A percentile compares a stretch with the other conserved stretches of the same genome.
Conservation (phyloP, 35 echinoderm and acorn worm genomes). For the Chiridota heheva region DNA sequence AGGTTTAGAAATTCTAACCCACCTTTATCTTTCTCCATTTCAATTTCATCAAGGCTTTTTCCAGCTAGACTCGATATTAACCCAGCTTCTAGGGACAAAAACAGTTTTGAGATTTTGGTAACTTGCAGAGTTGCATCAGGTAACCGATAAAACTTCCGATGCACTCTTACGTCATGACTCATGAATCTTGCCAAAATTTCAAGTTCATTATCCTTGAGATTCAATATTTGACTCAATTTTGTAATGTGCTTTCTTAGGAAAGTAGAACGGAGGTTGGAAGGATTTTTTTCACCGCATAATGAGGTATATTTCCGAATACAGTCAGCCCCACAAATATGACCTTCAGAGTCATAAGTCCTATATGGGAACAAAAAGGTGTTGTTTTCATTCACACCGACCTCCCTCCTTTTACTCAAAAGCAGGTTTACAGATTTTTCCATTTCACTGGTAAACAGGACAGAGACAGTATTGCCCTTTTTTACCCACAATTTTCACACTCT, state of each 20-base stretch:
- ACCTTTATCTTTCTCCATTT: constrained; percentile 15
- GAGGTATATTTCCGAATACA: constrained; percentile 47
- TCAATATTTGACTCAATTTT: constrained; percentile 43
- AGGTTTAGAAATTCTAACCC: too few species aligned
- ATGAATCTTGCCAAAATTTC: constrained; percentile 37
- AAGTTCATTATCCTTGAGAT: constrained; percentile 37
- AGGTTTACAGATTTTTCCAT: constrained; percentile 41
- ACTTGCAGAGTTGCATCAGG: constrained; percentile 34
- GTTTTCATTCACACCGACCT: constrained; percentile 1
- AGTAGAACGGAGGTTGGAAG: constrained; percentile 46
- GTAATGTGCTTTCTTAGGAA: constrained; percentile 61
- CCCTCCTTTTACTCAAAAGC: constrained; percentile 11
- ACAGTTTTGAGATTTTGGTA: constrained; percentile 53
- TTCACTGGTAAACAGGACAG: constrained; percentile 36
- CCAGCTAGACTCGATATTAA: constrained; percentile 3
- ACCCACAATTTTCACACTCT: constrained; percentile 44
- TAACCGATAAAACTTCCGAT: constrained; percentile 47
- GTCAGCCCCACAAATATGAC: constrained; percentile 58
- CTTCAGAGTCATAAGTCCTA: not conserved
- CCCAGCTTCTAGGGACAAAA: constrained; percentile 47
- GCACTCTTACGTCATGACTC: constrained; percentile 48
- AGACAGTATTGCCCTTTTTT: constrained; percentile 49
- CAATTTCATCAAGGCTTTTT: constrained; percentile 34
- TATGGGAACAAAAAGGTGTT: constrained; percentile 25
- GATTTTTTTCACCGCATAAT: constrained; percentile 35